Evolutionary conservation across 2,797 vertebrate genomes (phyloP), one percentile per base, ranked within the genome.

Genomic region (Peromyscus aztecus): DNA sequence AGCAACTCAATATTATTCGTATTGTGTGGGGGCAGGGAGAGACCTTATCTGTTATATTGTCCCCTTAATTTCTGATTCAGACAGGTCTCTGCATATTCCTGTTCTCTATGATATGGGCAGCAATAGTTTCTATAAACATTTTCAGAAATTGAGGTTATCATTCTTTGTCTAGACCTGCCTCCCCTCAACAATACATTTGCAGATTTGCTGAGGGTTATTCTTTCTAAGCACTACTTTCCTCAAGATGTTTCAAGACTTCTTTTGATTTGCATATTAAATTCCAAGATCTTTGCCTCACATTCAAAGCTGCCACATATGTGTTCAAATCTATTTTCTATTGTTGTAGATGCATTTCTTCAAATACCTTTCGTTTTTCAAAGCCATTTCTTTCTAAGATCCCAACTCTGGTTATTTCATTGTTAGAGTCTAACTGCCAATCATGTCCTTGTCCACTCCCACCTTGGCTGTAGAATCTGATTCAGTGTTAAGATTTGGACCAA

Each of bases 291-390:
- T 7, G 2, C 31, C 3, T 90, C 16, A 31, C 75, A 89, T 91
- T 90, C n/a, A 83, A 86, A 91, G 17, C 27, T 67, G 85, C 9
- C 27, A 87, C 4, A 27, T 84, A 2, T 12, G 71, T 91, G 69
- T 86, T 34, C 31, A 90, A 61, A 78, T 27, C 27, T 94, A 57
- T 82, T 89, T 94, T 94, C 16, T 78, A 63, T 21, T 63, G 40
- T 10, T 57, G 40, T 82, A 12, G 46, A 77, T 34, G 19, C 31
- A 83, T 85, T 4, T 21, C 85, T 65, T 94, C n/a, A 19, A 94
- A 9, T 0, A 40, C 52, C 13, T 73, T 94, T 57, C 55, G 3
- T 86, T 78, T 86, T 86, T 89, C 75, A 37, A 84, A 88, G 29
- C n/a, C 85, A 37, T 76, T 94, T 94, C 16, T 95, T 95, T 61